Evolutionary conservation across 2,113 vertebrate species (phyloP), one percentile per base, ranked within the genome.

Genomic region (Ciconia maguari): DNA sequence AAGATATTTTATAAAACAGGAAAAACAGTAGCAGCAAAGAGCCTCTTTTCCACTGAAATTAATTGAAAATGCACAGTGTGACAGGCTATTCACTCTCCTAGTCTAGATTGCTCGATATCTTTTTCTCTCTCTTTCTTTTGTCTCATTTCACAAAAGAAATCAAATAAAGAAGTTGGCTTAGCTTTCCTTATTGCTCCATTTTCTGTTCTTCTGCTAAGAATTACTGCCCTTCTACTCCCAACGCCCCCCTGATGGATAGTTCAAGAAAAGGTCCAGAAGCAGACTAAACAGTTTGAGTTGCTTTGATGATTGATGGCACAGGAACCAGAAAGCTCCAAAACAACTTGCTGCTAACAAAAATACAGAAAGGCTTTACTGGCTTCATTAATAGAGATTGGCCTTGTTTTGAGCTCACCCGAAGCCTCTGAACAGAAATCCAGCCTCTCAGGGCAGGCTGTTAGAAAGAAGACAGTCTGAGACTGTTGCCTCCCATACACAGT

Each of bases 121-220:
- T 64, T 87, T 52, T 61, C 25, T 81, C 27, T 91, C 11, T 51
- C 9, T 69, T 68, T 66, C 51, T 65, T 92, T 92, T 51, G 51
- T 82, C 52, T 89, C 46, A 64, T 83, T 87, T 89, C 78, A 76
- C 81, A 95, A 95, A 78, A 90, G 75, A 95, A 79, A 87, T 76
- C 32, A 69, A 75, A 86, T 18, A 92, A 91, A 86, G 65, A 81
- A 68, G 10, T 57, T 92, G 80, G 26, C 66, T 91, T 91, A 78
- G 36, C 41, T 83, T 92, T 83, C 48, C 60, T 90, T 86, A 62
- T 66, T 85, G 66, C 42, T 95, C 34, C 10, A 46, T 75, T 94
- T 96, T 94, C 48, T 61, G 27, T 61, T 81, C 83, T 84, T 91
- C 87, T 90, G 30, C 84, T 52, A 76, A 72, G 64, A 87, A 76